Conservation (phyloP, 2,113 vertebrate genomes). For the Gnathonemus echidnorhynchus region DNA sequence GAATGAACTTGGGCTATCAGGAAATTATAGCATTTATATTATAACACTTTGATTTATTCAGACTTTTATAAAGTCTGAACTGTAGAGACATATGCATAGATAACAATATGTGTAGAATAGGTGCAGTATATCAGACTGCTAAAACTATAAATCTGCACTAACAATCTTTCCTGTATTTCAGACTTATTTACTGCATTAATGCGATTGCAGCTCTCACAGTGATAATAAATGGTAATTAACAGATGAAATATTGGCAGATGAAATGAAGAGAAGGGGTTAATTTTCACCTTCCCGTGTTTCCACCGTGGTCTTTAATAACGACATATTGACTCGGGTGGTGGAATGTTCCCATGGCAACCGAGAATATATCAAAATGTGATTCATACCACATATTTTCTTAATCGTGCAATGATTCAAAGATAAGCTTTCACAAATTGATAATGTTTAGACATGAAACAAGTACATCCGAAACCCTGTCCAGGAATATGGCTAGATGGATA, state of each 20-base stretch:
- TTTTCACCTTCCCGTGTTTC: constrained; percentile 4
- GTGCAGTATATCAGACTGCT: constrained; percentile 54
- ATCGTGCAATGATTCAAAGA: constrained; percentile 52
- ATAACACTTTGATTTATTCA: constrained; percentile 58
- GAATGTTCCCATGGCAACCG: constrained; percentile 30
- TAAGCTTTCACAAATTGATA: constrained; percentile 38
- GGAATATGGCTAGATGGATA: not conserved
- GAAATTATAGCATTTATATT: constrained; percentile 60
- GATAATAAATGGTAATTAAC: constrained; percentile 14
- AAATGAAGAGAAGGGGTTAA: constrained; percentile 13
- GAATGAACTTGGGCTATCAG: constrained; percentile 59
- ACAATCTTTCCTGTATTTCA: constrained; percentile 52
- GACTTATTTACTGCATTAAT: constrained; percentile 36
- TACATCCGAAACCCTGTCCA: not conserved
- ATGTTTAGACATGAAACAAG: constrained; percentile 33
- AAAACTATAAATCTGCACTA: constrained; percentile 58
- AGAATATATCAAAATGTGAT: constrained; percentile 16
- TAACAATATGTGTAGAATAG: constrained; percentile 49
- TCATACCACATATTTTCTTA: constrained; percentile 19
- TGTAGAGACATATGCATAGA: constrained; percentile 39
- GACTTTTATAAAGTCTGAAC: constrained; percentile 61
- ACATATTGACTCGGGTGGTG: constrained; percentile 17
- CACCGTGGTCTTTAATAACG: not conserved
- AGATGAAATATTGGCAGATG: constrained; percentile 26
- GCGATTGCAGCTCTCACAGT: constrained; percentile 12